phyloP scores from a whole-genome alignment of 2,797 vertebrate genomes.

The Takifugu rubripes region DNA sequence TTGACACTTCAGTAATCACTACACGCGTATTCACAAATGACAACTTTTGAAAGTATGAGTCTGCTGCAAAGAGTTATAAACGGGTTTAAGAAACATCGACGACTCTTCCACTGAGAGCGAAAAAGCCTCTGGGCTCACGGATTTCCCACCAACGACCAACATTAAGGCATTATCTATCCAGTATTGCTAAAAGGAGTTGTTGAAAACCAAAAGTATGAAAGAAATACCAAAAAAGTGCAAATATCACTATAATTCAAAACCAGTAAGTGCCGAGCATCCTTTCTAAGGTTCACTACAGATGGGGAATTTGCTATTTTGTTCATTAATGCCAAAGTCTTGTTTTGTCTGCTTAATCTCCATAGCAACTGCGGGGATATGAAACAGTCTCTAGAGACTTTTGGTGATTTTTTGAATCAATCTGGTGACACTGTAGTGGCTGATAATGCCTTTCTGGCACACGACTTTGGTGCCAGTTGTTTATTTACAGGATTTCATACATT shows the following conservation, averaged over 20 bases:
- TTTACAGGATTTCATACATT: slow-evolving; percentile 29
- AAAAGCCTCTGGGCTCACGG: slow-evolving; percentile 46
- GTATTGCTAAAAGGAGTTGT: slow-evolving; percentile 72
- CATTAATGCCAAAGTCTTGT: slow-evolving; percentile 72
- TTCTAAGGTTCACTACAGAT: slow-evolving; percentile 40
- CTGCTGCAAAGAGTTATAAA: slow-evolving; percentile 69
- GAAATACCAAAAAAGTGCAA: slow-evolving; percentile 63
- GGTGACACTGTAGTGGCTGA: slow-evolving; percentile 4
- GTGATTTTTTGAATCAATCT: slow-evolving; percentile 23
- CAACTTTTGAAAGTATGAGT: slow-evolving; percentile 52
- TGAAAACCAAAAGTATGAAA: slow-evolving; percentile 40
- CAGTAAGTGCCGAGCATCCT: slow-evolving; percentile 52
- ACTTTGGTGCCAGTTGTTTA: slow-evolving; percentile 31
- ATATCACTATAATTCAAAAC: slow-evolving; percentile 52
- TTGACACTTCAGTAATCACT: slow-evolving; percentile 62
- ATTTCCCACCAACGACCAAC: slow-evolving; percentile 52
- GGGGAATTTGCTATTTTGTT: slow-evolving; percentile 57
- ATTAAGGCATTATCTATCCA: slow-evolving; percentile 77
- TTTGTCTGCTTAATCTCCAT: slow-evolving; percentile 71
- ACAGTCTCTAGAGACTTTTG: slow-evolving; percentile 42
- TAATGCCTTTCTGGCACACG: background rate
- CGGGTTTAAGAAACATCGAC: slow-evolving; percentile 48
- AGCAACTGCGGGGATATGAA: slow-evolving; percentile 70
- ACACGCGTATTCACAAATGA: slow-evolving; percentile 61
- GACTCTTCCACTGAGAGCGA: slow-evolving; percentile 27